Base-by-base conservation (phyloP, 2,888 invertebrate genomes). In the Pteria penguin region DNA sequence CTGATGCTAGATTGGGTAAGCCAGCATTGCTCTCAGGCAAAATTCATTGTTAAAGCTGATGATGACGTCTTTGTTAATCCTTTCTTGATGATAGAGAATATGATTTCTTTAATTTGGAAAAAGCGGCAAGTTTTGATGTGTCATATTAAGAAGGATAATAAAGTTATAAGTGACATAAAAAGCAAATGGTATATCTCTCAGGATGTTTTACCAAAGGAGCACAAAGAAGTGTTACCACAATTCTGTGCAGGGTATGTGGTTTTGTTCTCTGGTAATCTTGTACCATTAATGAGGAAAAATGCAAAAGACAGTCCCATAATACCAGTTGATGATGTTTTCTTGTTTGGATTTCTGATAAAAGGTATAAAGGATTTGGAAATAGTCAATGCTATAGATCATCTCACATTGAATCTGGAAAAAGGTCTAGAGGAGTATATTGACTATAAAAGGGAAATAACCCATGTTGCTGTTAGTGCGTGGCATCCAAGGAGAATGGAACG, bases 331-430 rank as follows among this genome's bases (percentile, higher is more conserved):
- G 87, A 87, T 62, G 87, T 82, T 14, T 87, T 83, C 61, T 62
- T 84, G 8, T 84, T 84, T 18, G 86, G 87, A n/a, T 58, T 86
- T n/a, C 66, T 85, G 26, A 58, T 79, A 5, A 54, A 61, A 29
- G 82, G 82, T 31, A 69, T 82, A 14, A 62, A 72, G 27, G 71
- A 79, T 52, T 62, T 82, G 8, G 60, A 81, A 11, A 85, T 76
- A 63, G 61, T 84, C 8, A 75, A 81, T 52, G 32, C 97, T 82
- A 93, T 97, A 4, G 97, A 97, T 93, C 97, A 97, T 92, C 97
- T 98, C 73, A 97, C 96, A 2, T 93, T 97, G 66, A 97, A 97
- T 57, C 62, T 62, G 36, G 69, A 70, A 4, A 18, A 27, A 11
- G 75, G 69, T 4, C 27, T 70, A 18, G 29, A 75, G 24, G 63